These are phyloP conservation scores for Lapara coniferarum DNA, from an alignment of 2,888 invertebrate species.

Conservation along the genomic window DNA sequence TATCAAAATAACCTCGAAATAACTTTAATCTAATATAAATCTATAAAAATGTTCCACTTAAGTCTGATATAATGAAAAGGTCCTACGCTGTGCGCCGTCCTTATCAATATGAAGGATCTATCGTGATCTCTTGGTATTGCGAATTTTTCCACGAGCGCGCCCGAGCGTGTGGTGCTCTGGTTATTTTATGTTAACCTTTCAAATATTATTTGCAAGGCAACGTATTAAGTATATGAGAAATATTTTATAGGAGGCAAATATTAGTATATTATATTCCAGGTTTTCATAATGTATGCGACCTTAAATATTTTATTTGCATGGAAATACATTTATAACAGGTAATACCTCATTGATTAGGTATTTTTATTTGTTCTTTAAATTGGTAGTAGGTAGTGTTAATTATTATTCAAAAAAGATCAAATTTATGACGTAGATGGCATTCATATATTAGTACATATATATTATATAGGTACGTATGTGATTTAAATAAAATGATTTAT, in stretches of 20 bases:
- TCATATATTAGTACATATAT: too few species aligned
- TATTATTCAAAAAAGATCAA: too few species aligned
- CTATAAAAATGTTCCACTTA: constrained; percentile 9
- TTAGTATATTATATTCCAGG: neutral
- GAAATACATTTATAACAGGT: too few species aligned
- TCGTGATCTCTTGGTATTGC: constrained; percentile 22
- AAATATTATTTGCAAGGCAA: constrained; percentile 15
- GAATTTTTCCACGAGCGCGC: constrained; percentile 7
- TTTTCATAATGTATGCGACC: neutral
- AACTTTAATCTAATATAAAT: constrained; percentile 1
- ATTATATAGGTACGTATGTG: too few species aligned
- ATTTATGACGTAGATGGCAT: too few species aligned
- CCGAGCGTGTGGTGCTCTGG: constrained; percentile 8
- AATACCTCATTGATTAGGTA: too few species aligned
- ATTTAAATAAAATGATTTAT: too few species aligned
- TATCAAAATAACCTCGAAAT: neutral
- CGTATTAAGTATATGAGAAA: constrained; percentile 2
- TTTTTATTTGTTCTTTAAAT: too few species aligned
- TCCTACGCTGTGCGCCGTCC: constrained; percentile 9
- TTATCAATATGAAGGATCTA: constrained; percentile 23
- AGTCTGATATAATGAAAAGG: constrained; percentile 18
- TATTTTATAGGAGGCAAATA: constrained; percentile 1
- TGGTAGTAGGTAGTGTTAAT: too few species aligned
- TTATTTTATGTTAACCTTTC: constrained; percentile 8
- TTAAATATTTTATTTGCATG: too few species aligned